phyloP scores from a whole-genome alignment of 2,888 invertebrate genomes.

The Oxyteleia sp. region DNA sequence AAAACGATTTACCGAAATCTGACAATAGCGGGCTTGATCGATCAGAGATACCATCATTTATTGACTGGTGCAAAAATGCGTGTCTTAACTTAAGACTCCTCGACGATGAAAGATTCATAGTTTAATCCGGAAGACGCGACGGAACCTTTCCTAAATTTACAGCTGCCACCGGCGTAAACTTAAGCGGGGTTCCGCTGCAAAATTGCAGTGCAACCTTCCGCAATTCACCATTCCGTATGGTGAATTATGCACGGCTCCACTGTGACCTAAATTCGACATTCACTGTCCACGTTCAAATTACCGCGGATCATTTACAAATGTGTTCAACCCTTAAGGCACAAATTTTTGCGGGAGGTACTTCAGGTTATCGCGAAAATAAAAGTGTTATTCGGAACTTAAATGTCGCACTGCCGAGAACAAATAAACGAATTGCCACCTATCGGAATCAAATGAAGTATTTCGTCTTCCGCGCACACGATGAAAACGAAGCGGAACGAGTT shows the following conservation, averaged over 20 bases:
- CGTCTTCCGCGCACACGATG: slow-evolving; percentile 70
- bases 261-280: not conserved
- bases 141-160: not conserved
- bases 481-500: slow-evolving; percentile 12
- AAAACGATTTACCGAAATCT: no score
- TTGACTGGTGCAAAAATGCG: slow-evolving; percentile 42
- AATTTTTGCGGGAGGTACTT: slow-evolving; percentile 52
- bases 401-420: slow-evolving; percentile 72
- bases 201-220: not conserved
- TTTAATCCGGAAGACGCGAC: slow-evolving; percentile 9
- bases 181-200: not conserved
- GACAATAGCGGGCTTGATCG: no score
- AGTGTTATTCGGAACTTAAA: slow-evolving; percentile 63
- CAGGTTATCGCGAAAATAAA: slow-evolving; percentile 25
- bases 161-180: not conserved
- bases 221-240: not conserved
- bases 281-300: not conserved
- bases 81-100: slow-evolving; percentile 50
- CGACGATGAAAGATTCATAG: slow-evolving; percentile 13
- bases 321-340: slow-evolving; percentile 60
- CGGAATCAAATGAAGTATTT: slow-evolving; percentile 73
- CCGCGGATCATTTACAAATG: slow-evolving; percentile 30
- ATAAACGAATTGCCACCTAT: slow-evolving; percentile 73
- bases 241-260: not conserved
- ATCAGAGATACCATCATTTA: slow-evolving; percentile 37